Base-by-base conservation (phyloP, 2,113 vertebrate species). In the Lycocorax pyrrhopterus region DNA sequence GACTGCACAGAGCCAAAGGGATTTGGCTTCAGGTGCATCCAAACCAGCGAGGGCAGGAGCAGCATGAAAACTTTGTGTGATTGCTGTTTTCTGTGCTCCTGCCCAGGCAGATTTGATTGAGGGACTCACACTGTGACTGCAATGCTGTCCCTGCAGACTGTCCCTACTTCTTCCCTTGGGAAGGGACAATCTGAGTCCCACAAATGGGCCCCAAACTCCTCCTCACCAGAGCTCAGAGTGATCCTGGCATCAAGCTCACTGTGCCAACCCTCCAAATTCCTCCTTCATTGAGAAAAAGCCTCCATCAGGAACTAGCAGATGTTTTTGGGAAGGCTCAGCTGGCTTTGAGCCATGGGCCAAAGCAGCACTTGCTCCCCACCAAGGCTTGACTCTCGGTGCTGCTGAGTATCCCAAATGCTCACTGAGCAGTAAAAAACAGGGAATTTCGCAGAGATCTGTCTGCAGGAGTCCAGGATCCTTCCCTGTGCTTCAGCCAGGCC, bases 41-140 rank as follows among this genome's bases (percentile, higher is more conserved):
- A 52, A 72, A 41, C 12, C 3, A 46, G 6, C 4, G 32, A 60
- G 23, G 33, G 39, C 49, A 64, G 27, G 33, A 64, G 12, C 20
- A 84, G 51, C 44, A 41, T 0, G 35, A 49, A 20, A 75, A 19
- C 56, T 43, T 2, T 1, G 7, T 60, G 62, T 11, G 59, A 12
- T 7, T 12, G 2, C 69, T 19, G 30, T 2, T 33, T 35, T 43
- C 30, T 39, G 41, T 3, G 4, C 64, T 39, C n/a, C 20, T 29
- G 39, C 4, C 5, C 33, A 74, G 14, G 30, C 0, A 29, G 13
- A 14, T 79, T 12, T 53, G 32, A 39, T 1, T 30, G 72, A 8
- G 3, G 47, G 16, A 30, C 43, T 71, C n/a, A 29, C 30, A 21
- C 15, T 6, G 29, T 10, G 33, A n/a, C 33, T 2, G 0, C 2